These are phyloP conservation scores for Protophormia terraenovae DNA, from an alignment of 2,888 invertebrate genomes.

Conservation along the genomic window DNA sequence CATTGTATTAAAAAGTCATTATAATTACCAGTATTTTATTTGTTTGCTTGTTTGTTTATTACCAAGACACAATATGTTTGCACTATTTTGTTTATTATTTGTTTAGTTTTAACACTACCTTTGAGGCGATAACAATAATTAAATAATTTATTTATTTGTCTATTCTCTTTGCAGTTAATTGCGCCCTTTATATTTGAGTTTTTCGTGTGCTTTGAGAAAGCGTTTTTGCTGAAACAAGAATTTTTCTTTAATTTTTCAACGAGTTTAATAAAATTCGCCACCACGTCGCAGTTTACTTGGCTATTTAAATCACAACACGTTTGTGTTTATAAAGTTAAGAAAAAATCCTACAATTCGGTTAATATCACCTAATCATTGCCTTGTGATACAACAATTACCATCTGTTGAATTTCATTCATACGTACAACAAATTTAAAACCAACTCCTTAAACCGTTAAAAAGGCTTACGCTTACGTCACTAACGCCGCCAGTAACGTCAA, in stretches of 20 bases:
- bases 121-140: slow-evolving; percentile 1
- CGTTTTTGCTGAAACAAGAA: slow-evolving; percentile 24
- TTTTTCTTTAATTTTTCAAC: slow-evolving; percentile 66
- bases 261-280: slow-evolving; percentile 77
- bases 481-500: slow-evolving; percentile 51
- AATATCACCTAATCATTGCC: slow-evolving; percentile 74
- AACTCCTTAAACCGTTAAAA: slow-evolving; percentile 12
- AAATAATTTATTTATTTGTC: neutral
- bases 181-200: slow-evolving; percentile 7
- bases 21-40: slow-evolving; percentile 42
- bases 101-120: slow-evolving; percentile 27
- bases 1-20: slow-evolving; percentile 63
- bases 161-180: neutral
- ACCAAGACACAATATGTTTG: neutral
- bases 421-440: slow-evolving; percentile 1
- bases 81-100: neutral
- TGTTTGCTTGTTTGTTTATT: slow-evolving; percentile 43
- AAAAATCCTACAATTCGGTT: slow-evolving; percentile 75
- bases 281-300: slow-evolving; percentile 78
- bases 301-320: slow-evolving; percentile 76
- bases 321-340: slow-evolving; percentile 79
- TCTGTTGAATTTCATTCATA: slow-evolving; percentile 23
- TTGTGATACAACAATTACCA: slow-evolving; percentile 36
- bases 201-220: slow-evolving; percentile 14
- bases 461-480: slow-evolving; percentile 41